Base-by-base conservation (phyloP, 2,888 invertebrate species). In the Amphipoea lucens region DNA sequence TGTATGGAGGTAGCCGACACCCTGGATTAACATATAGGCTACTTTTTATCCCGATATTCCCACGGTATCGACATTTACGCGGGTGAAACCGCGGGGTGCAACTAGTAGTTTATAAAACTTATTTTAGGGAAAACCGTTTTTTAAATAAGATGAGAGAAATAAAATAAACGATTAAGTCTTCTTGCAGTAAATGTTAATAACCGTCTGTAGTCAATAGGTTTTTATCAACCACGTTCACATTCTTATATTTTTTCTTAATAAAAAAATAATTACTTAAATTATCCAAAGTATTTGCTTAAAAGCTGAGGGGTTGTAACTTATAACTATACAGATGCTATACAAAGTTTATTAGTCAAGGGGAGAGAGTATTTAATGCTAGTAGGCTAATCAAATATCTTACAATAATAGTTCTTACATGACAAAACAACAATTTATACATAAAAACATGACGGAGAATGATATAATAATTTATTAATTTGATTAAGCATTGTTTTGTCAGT, bases 141-240 rank as follows among this genome's bases (percentile, higher is more conserved):
- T 0, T 2, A 11, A 29, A 45, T 20, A 29, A 29, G 6, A 36
- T 36, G 4, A 63, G 4, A 20, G 20, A 36, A 20, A 63, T 17
- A 5, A n/a, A 57, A n/a, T 29, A n/a, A n/a, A 40, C 5, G 0
- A 57, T 17, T 23, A 14, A 4, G 29, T 71, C 4, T 51, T 54
- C 36, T 72, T 62, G 20, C 40, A 71, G 17, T 40, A 36, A 73
- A 73, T 63, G 51, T 73, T 69, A 72, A 81, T 68, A 73, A 69
- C 71, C n/a, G 17, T 14, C 0, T 48, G 23, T n/a, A 68, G 54
- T 57, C 57, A 63, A 81, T 57, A 69, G 45, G 77, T 54, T 78
- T 54, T 54, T 68, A 45, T 9, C 17, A 63, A 57, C 14, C 5
- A 57, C 68, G n/a, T 80, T 68, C 36, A 63, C 42, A 5, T 54